Conservation (phyloP, 2,888 invertebrate genomes). For the Coronaproctus castanopsis region DNA sequence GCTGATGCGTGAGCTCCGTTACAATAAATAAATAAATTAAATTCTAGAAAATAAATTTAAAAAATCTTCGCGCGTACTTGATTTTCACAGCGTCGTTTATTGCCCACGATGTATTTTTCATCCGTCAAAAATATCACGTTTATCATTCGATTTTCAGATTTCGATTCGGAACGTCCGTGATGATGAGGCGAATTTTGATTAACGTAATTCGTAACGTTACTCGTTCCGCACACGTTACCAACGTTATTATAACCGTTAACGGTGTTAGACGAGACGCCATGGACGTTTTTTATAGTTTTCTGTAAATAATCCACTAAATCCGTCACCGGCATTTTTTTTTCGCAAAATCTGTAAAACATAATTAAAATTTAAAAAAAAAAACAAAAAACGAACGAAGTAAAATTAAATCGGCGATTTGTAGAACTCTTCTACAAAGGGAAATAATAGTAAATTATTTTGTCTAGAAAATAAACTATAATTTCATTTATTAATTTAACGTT, state of each 20-base stretch:
- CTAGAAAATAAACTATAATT: no score
- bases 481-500: no score
- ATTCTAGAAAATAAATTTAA: constrained; percentile 1
- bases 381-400: not conserved
- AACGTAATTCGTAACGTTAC: not conserved
- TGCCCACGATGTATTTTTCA: constrained; percentile 42
- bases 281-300: not conserved
- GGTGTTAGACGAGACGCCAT: no score
- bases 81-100: constrained; percentile 44
- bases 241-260: not conserved
- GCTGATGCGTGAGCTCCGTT: no score
- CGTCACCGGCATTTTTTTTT: constrained; percentile 36
- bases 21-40: no score
- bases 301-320: constrained; percentile 47
- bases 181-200: not conserved
- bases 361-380: not conserved
- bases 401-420: not conserved
- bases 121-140: constrained; percentile 43
- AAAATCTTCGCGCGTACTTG: constrained; percentile 32
- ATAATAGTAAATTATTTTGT: no score
- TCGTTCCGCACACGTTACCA: not conserved
- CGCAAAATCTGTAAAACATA: constrained; percentile 33
- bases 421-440: not conserved
- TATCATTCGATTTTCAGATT: constrained; percentile 15
- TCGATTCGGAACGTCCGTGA: constrained; percentile 8